Conservation (phyloP, 1,140 invertebrate genomes). For the Nomia melanderi region DNA sequence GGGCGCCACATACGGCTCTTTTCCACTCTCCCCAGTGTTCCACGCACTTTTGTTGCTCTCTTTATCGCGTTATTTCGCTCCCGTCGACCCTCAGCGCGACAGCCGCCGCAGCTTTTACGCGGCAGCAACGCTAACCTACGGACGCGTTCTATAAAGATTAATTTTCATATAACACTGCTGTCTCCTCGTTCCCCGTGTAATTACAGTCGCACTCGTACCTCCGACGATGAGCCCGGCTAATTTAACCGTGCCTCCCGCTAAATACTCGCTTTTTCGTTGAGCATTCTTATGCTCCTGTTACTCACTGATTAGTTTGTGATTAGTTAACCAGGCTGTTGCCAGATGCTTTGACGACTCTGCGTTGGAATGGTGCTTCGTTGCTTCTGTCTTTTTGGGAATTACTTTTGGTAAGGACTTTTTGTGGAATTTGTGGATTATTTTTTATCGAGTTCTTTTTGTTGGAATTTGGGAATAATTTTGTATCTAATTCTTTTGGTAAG, state of each 20-base stretch:
- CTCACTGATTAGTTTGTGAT: background rate
- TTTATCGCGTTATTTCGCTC: constrained; percentile 39
- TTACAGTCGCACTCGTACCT: constrained; percentile 11
- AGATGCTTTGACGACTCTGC: too few species aligned
- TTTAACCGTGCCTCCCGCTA: background rate
- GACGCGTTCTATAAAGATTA: constrained; percentile 33
- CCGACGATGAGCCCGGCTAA: background rate
- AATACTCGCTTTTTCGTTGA: background rate
- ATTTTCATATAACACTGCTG: constrained; percentile 11
- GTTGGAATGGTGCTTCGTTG: too few species aligned
- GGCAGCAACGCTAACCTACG: background rate
- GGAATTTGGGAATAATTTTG: too few species aligned
- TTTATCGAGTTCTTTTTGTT: too few species aligned
- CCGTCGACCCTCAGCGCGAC: background rate
- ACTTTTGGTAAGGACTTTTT: too few species aligned
- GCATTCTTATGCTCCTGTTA: background rate
- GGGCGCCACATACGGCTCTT: background rate
- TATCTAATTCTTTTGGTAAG: too few species aligned
- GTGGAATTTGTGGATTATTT: too few species aligned
- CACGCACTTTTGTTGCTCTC: constrained; percentile 36
- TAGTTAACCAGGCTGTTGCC: background rate
- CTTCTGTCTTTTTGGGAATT: too few species aligned
- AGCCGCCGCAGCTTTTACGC: background rate
- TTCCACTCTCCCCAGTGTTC: background rate
- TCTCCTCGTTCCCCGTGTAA: constrained; percentile 9